phyloP scores from a whole-genome alignment of 37 sponge, comb jelly and placozoan species.

The Ianthella basta region DNA sequence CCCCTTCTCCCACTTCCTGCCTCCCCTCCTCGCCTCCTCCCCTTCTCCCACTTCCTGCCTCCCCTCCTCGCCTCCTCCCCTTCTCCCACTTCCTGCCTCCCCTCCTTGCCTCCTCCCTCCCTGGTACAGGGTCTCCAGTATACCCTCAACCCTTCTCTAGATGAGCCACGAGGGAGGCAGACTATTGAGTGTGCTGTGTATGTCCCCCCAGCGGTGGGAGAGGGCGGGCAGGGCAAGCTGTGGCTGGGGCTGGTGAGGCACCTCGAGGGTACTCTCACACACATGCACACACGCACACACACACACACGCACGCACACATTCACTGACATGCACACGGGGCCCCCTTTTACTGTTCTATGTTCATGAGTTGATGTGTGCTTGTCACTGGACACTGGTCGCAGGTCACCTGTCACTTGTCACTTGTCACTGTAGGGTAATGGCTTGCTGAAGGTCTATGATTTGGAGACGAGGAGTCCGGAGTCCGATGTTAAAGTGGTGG shows the following conservation, averaged over 20 bases:
- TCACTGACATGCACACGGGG: too few relatives aligned
- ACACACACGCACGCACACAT: too few relatives aligned
- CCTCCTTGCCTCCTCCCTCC: too few relatives aligned
- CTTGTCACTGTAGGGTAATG: conserved; percentile 59
- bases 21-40: too few relatives aligned
- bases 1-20: too few relatives aligned
- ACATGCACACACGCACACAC: too few relatives aligned
- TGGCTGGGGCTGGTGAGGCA: conserved; percentile 77
- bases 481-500: conserved; percentile 73
- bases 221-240: conserved; percentile 62
- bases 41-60: too few relatives aligned
- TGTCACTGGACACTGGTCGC: too few relatives aligned
- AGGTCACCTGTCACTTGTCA: conserved; percentile 2
- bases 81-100: too few relatives aligned
- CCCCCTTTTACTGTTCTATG: not conserved
- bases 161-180: conserved; percentile 50
- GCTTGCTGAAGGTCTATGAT: conserved; percentile 74
- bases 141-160: conserved; percentile 73
- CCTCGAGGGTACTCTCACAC: too few relatives aligned
- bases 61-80: too few relatives aligned
- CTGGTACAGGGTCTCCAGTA: conserved; percentile 51
- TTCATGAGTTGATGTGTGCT: not conserved
- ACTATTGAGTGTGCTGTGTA: conserved; percentile 77
- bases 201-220: conserved; percentile 61
- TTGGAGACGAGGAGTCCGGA: conserved; percentile 70